Evolutionary conservation across 2,888 invertebrate genomes (phyloP), one percentile per base, ranked within the genome.

Genomic region (Smittia sp.): DNA sequence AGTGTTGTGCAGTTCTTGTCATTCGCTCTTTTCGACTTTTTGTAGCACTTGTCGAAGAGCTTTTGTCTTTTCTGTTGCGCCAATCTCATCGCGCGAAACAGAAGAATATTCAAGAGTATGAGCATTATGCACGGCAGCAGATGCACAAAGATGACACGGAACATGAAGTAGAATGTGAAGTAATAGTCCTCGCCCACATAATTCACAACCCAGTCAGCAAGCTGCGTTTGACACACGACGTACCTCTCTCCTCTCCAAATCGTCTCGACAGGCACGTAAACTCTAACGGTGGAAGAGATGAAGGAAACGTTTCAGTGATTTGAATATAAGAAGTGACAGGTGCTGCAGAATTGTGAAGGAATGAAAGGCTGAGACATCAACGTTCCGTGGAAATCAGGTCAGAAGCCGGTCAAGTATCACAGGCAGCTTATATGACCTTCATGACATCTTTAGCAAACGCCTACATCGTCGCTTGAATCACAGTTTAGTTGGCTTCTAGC

Each of bases 131-230:
- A 96, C 0, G 97, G 97, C 74, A 94, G 85, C 76, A 94, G 84
- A 80, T 97, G 94, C n/a, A 97, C 94, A 82, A 94, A 94, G 6
- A 96, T 83, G 11, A 96, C 93, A 13, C 97, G 86, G 81, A 95
- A 96, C 79, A 90, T 88, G 83, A 87, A 93, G 82, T 92, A 94
- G 9, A 88, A 85, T 75, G 90, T 90, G 84, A 89, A 96, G 83
- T 94, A 97, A 4, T 89, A 83, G 80, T 93, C 88, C 75, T 87
- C 84, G 0, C 89, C 88, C 24, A 93, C 80, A 75, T 87, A 85
- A 13, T 86, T 82, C 41, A 82, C 80, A 66, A 94, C 90, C 93
- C 93, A 93, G 3, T 85, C 80, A 1, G 93, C 88, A 75, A 87
- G 86, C 75, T 84, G 81, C 77, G 86, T 85, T 77, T 83, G 84